Evolutionary conservation across 2,888 invertebrate genomes (phyloP), one percentile per base, ranked within the genome.

Genomic region (Petrolisthes manimaculis): DNA sequence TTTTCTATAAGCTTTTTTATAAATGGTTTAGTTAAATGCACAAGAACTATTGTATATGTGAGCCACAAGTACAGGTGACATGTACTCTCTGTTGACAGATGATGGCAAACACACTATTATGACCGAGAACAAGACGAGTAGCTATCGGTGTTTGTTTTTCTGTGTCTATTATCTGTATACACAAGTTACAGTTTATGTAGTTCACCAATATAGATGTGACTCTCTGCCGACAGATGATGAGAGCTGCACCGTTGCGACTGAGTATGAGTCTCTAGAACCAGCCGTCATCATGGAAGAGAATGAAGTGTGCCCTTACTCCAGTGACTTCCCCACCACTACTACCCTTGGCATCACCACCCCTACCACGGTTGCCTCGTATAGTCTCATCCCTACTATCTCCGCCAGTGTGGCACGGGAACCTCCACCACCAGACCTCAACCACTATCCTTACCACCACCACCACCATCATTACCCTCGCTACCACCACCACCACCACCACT

Each of bases 301-400:
- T 78, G 89, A 88, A 79, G n/a, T 82, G 18, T 9, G 24, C 14
- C 14, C 51, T 8, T 54, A 51, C 54, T 18, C 37, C 78, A 53
- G 54, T n/a, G 75, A 37, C 9, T 9, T 18, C 8, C 54, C 78
- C 24, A 8, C 78, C 51, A 18, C 18, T n/a, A 71, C 71, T 21
- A 9, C 18, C 61, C 14, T 71, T 21, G 21, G 6, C n/a, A 14
- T 5, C 51, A 24, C 75, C 75, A 37, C 75, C n/a, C 54, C 54
- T n/a, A 24, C 75, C 75, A 37, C 75, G n/a, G 18, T n/a, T 51
- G 51, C 75, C 81, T 87, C 87, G 69, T 56, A 75, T 61, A 51
- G 80, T 53, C 71, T 83, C 77, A 89, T 89, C 24, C 89, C 89
- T 51, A 89, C 89, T 84, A 89, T 89, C 78, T 89, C 89, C 9